These are phyloP conservation scores for Saturnia japonica DNA, from an alignment of 2,888 invertebrate species.

Conservation along the genomic window DNA sequence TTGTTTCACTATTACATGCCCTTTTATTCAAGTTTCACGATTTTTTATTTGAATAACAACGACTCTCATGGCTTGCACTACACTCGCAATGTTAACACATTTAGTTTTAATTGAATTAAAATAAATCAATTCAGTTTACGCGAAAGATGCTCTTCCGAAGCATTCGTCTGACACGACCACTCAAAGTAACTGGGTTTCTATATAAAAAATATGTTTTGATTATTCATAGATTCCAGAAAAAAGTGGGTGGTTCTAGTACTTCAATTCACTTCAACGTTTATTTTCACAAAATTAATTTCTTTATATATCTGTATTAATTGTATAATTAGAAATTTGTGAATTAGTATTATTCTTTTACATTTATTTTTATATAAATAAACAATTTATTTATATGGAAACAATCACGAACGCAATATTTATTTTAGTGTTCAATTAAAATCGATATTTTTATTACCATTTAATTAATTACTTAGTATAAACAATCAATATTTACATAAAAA, in stretches of 20 bases:
- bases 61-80: constrained; percentile 75
- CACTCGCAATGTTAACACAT: constrained; percentile 70
- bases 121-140: constrained; percentile 78
- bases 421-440: constrained; percentile 35
- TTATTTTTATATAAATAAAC: not conserved
- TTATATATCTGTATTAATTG: not conserved
- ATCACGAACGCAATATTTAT: constrained; percentile 69
- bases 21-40: constrained; percentile 69
- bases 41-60: constrained; percentile 62
- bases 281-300: not conserved
- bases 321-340: too few species aligned
- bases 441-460: too few species aligned
- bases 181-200: constrained; percentile 70
- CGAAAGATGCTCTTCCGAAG: constrained; percentile 72
- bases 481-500: too few species aligned
- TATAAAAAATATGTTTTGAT: constrained; percentile 29
- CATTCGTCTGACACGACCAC: constrained; percentile 77
- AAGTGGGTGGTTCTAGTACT: constrained; percentile 34
- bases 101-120: constrained; percentile 80
- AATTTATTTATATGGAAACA: constrained; percentile 1
- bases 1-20: constrained; percentile 74
- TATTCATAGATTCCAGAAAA: constrained; percentile 37
- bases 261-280: not conserved
- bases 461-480: too few species aligned
- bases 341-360: too few species aligned